Evolutionary conservation across 2,888 invertebrate genomes (phyloP), one percentile per base, ranked within the genome.

Genomic region (Lasioglossum zephyrum): DNA sequence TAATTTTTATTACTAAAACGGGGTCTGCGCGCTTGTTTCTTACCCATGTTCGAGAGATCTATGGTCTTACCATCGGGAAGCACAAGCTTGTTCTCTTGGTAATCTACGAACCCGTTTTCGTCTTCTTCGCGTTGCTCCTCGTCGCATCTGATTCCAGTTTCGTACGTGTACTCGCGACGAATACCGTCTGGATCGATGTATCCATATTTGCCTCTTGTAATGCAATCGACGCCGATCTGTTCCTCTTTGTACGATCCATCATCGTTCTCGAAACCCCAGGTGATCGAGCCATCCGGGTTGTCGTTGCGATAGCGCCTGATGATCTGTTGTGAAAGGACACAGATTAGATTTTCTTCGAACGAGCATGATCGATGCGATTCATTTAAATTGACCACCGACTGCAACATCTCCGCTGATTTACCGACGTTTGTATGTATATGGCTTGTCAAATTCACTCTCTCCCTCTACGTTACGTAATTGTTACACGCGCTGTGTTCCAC

Each of bases 181-280:
- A 97, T 95, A 89, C 98, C 98, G 93, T 98, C 98, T 0, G 98
- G 98, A 94, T 98, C 98, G 13, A 98, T 96, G 94, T 98, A 98
- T 53, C 98, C 98, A 93, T 98, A 98, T 93, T 97, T 97, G 73
- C 98, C 98, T 87, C 97, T 96, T 18, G 97, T 97, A 84, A 97
- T 95, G 92, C 97, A 97, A 94, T 98, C 97, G 18, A 96, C 96
- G 72, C 98, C 98, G 90, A 98, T 97, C 13, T 97, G 96, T 95
- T 98, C 98, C 94, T 98, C 98, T 94, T 98, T 98, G 95, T 97
- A 98, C 2, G 97, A 97, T 39, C 98, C 98, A 92, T 98, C 98
- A 91, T 98, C 98, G 94, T 98, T 98, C 95, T 98, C 98, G 93
- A 97, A 98, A 75, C 98, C 98, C 98, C 98, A 98, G 0, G 97